These are phyloP conservation scores for Synergus umbraculus DNA, from an alignment of 2,888 invertebrate genomes.

Conservation along the genomic window DNA sequence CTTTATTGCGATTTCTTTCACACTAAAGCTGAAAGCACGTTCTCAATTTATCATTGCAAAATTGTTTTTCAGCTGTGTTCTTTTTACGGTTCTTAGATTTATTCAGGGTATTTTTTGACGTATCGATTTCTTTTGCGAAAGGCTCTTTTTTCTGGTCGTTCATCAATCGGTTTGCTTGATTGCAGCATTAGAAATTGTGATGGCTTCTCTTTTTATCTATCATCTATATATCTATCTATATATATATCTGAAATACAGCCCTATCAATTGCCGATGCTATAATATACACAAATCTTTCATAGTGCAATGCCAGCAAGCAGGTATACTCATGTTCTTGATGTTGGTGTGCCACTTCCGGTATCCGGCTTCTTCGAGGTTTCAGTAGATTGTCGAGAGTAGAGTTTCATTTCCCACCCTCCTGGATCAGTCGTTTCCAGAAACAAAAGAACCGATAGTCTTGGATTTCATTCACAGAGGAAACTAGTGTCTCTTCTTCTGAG, in stretches of 20 bases:
- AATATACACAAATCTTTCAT: not conserved
- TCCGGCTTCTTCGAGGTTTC: slow-evolving; percentile 27
- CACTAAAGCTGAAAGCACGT: slow-evolving; percentile 13
- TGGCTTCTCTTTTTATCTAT: no score
- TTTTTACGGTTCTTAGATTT: not conserved
- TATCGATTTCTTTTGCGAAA: not conserved
- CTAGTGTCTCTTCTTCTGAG: not conserved
- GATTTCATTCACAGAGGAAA: slow-evolving; percentile 6
- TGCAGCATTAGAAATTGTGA: no score
- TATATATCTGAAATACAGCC: no score
- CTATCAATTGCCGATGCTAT: no score
- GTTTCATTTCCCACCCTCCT: slow-evolving; percentile 39
- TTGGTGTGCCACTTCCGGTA: slow-evolving; percentile 36
- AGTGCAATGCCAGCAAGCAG: slow-evolving; percentile 4
- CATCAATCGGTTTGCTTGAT: no score
- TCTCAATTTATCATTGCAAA: slow-evolving; percentile 24
- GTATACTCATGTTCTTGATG: not conserved
- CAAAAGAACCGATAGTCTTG: slow-evolving; percentile 23
- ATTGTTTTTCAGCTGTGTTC: slow-evolving; percentile 16
- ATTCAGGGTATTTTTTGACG: not conserved
- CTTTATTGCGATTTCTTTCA: slow-evolving; percentile 26
- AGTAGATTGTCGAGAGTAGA: slow-evolving; percentile 28
- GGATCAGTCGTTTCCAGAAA: not conserved
- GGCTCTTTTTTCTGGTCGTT: no score
- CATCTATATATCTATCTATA: no score